Percentiles rank a stretch among this genome's conserved stretches.
Evolutionary conservation across 2,113 vertebrate species (phyloP).

Genomic region (Zosterops japonicus): DNA sequence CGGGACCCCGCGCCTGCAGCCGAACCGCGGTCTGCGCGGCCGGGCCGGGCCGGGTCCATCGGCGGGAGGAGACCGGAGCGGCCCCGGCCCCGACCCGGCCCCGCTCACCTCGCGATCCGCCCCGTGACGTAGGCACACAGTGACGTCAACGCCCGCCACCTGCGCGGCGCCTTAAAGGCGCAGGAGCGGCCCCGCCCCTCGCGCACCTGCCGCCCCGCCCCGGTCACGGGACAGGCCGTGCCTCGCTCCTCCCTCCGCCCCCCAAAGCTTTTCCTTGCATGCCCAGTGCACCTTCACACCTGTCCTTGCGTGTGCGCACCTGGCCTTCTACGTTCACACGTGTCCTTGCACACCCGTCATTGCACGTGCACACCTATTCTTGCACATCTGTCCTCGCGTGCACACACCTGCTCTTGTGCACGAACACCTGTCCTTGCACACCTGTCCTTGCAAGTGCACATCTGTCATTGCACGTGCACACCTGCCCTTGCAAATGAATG

Average conservation of each 20-base stretch:
- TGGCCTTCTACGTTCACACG: background rate
- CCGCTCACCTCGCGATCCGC: background rate
- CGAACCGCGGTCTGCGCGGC: background rate
- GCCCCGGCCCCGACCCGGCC: background rate
- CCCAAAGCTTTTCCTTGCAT: background rate
- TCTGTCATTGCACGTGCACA: background rate
- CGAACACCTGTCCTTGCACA: no score
- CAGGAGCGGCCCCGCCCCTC: background rate
- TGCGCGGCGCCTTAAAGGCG: background rate
- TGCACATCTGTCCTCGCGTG: background rate
- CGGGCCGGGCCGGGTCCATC: conserved; percentile 69
- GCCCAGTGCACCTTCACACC: background rate
- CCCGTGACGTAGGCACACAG: background rate
- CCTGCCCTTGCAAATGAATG: background rate
- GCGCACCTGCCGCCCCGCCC: background rate
- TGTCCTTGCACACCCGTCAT: background rate
- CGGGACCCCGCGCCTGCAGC: background rate
- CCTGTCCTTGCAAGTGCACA: background rate
- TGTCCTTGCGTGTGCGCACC: background rate
- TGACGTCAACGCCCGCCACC: background rate
- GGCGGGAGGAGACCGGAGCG: background rate
- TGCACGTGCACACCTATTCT: background rate
- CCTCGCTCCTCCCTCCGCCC: background rate
- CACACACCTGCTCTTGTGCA: no score
- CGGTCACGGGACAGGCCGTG: background rate